Evolutionary conservation across 2,888 invertebrate species (phyloP).

Genomic region (Gastrophysa polygoni): DNA sequence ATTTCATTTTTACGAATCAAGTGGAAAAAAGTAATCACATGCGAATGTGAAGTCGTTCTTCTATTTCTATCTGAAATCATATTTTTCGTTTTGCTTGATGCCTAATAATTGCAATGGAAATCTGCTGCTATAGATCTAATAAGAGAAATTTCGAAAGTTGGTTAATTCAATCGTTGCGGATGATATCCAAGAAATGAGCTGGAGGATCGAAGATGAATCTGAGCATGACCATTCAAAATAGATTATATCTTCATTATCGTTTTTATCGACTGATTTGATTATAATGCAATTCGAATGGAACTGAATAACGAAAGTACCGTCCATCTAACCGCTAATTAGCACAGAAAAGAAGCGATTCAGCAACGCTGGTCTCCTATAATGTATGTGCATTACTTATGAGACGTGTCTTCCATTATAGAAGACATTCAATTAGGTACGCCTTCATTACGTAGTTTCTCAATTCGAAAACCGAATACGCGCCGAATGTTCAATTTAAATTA

Average conservation of each 20-base stretch:
- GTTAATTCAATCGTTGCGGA: not conserved
- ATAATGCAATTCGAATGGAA: not conserved
- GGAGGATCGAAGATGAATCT: not conserved
- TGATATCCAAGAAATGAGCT: not conserved
- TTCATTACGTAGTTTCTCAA: not conserved
- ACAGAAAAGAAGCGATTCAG: no score
- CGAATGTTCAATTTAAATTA: not conserved
- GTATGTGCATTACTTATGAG: not conserved
- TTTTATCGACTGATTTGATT: not conserved
- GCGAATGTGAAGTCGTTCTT: no score
- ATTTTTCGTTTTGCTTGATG: no score
- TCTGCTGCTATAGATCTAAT: not conserved
- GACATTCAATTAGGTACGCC: not conserved
- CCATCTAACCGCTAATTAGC: not conserved
- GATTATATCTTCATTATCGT: not conserved
- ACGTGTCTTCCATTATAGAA: not conserved
- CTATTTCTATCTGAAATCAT: no score
- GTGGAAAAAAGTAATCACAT: no score
- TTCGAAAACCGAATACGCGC: not conserved
- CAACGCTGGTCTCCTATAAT: not conserved
- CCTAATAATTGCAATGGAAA: not conserved
- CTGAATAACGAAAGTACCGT: not conserved
- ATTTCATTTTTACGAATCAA: no score
- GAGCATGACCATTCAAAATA: not conserved
- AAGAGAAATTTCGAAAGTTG: constrained; percentile 10